Evolutionary conservation across 1,140 invertebrate species (phyloP), one percentile per base, ranked within the genome.

Genomic region (Drosophila auraria): DNA sequence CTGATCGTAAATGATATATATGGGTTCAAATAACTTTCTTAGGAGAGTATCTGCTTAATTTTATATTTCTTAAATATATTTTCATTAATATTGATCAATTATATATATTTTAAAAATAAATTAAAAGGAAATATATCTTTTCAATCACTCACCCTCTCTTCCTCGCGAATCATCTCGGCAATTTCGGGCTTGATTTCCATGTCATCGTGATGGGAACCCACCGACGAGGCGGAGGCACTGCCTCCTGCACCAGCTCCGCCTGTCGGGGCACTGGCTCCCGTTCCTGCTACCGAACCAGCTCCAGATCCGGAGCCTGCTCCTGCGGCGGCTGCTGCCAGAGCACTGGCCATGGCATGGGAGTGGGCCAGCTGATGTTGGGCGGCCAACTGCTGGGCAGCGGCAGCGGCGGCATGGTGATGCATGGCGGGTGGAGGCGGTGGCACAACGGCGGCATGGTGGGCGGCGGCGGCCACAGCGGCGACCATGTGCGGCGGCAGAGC

Each of bases 101-200:
- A 9, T 56, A 20, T 50, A 40, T 40, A 36, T 20, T 30, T 33
- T 25, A 11, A 33, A 23, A 20, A 11, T 14, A 62, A 38, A 33
- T 3, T 11, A 0, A 27, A 11, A n/a, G 1, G 17, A 20, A 20
- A 33, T n/a, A 12, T 54, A 20, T 36, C 11, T 54, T 1, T 50
- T 23, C 12, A 0, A 2, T 5, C 27, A 97, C 97, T 97, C 93
- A 98, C 97, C 97, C 97, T 95, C 95, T 98, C 97, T 94, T 98
- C 97, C 94, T 98, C 97, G 93, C 97, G 96, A 91, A 98, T 98
- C 97, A 98, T 98, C 94, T 98, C 97, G 36, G 97, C 97, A 94
- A 98, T 98, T 93, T 97, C 97, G 7, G 97, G 97, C 83, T 97
- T 97, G 93, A 98, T 97, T 94, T 98, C 97, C 93, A 97, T 95